Conservation (phyloP, 2,888 invertebrate species). For the Agapostemon virescens region DNA sequence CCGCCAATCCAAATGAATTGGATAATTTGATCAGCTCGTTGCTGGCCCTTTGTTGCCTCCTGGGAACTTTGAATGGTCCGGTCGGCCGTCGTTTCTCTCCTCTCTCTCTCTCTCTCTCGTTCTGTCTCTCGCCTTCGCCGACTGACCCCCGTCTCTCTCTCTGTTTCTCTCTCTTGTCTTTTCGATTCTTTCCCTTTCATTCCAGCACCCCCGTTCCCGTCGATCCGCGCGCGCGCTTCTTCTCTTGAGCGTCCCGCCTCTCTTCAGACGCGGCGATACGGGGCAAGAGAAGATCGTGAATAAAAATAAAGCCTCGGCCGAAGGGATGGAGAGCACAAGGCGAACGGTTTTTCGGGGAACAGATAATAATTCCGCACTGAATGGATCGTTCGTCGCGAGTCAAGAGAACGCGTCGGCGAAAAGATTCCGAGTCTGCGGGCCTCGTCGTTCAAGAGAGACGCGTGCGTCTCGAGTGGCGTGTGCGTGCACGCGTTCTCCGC, state of each 20-base stretch:
- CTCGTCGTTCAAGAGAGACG: background rate
- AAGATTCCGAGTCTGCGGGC: background rate
- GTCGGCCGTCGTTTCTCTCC: slow-evolving; percentile 76
- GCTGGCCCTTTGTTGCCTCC: slow-evolving; percentile 80
- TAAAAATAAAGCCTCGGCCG: slow-evolving; percentile 62
- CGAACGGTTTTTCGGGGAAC: slow-evolving; percentile 38
- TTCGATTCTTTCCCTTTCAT: slow-evolving; percentile 69
- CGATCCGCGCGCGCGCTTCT: slow-evolving; percentile 9
- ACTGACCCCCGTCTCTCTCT: slow-evolving; percentile 34
- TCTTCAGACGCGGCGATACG: slow-evolving; percentile 60
- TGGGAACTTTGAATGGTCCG: slow-evolving; percentile 79
- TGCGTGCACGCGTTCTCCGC: background rate
- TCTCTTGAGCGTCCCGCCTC: slow-evolving; percentile 43
- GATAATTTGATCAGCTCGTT: slow-evolving; percentile 81
- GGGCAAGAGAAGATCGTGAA: slow-evolving; percentile 64
- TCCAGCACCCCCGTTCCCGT: slow-evolving; percentile 32
- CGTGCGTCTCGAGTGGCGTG: background rate
- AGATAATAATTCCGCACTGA: slow-evolving; percentile 50
- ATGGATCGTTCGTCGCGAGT: slow-evolving; percentile 7
- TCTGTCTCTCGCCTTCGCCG: slow-evolving; percentile 24
- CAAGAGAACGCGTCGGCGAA: slow-evolving; percentile 26
- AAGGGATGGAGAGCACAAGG: slow-evolving; percentile 1
- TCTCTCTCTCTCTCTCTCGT: slow-evolving; percentile 66
- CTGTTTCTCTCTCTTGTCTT: slow-evolving; percentile 50
- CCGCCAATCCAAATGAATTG: slow-evolving; percentile 80